A percentile compares a stretch with the other conserved stretches of the same genome.
These are phyloP conservation scores for Empidonax traillii DNA, from an alignment of 2,113 vertebrate genomes.

Conservation along the genomic window DNA sequence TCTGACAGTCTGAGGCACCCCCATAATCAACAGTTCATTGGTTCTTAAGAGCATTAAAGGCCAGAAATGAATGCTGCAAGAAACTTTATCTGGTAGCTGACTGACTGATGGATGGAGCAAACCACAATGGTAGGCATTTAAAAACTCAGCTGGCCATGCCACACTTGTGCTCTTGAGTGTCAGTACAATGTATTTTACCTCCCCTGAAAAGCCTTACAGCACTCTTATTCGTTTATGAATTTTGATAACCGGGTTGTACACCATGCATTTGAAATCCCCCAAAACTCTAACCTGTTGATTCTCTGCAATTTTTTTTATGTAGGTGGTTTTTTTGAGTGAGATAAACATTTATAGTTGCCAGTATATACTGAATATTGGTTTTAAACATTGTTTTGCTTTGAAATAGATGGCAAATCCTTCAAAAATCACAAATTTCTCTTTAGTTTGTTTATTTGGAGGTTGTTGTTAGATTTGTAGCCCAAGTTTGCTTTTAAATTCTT, in stretches of 20 bases:
- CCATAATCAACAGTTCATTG: background rate
- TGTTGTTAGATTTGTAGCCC: background rate
- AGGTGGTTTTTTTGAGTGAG: background rate
- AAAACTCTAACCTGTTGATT: background rate
- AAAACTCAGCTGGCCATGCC: background rate
- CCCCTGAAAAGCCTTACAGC: background rate
- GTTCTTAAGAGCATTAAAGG: background rate
- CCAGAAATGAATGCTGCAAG: background rate
- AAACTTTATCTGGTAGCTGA: constrained; percentile 34
- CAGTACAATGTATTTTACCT: background rate
- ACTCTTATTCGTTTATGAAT: background rate
- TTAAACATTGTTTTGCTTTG: background rate
- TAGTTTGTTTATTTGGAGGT: background rate
- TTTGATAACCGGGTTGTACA: background rate
- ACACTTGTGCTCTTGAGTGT: background rate
- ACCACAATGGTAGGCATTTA: constrained; percentile 23
- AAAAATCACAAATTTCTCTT: background rate
- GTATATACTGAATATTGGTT: background rate
- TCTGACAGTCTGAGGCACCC: background rate
- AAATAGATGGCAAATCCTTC: background rate
- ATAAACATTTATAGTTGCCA: background rate
- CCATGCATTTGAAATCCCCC: background rate
- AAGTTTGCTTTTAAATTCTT: background rate
- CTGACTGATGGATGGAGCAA: constrained; percentile 1
- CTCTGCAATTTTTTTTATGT: background rate